These are phyloP conservation scores for Caiman crocodilus DNA, from an alignment of 2,797 vertebrate species.

Conservation along the genomic window DNA sequence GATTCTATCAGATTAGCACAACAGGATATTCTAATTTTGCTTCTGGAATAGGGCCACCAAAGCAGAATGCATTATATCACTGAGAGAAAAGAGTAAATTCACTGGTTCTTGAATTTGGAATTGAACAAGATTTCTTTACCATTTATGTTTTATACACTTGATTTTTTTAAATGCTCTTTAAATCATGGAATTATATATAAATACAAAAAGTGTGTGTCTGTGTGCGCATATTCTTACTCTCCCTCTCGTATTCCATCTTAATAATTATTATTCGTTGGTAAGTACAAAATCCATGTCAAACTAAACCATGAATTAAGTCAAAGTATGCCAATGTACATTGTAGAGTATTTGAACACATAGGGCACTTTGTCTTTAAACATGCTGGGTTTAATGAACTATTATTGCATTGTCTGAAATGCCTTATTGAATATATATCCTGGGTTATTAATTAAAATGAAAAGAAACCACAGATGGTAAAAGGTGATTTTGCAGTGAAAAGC, in stretches of 20 bases:
- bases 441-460: constrained; percentile 65
- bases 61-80: not conserved
- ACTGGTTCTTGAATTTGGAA: not conserved
- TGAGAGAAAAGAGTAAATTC: not conserved
- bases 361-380: constrained; percentile 53
- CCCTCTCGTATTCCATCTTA: constrained; percentile 31
- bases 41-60: not conserved
- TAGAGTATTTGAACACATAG: constrained; percentile 37
- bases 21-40: no score
- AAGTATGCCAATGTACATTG: constrained; percentile 45
- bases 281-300: constrained; percentile 60
- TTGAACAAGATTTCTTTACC: not conserved
- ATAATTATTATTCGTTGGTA: constrained; percentile 65
- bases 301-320: constrained; percentile 60
- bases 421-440: constrained; percentile 46
- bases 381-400: constrained; percentile 55
- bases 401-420: constrained; percentile 52
- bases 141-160: not conserved
- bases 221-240: not conserved
- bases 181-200: constrained; percentile 23
- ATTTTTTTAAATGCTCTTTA: not conserved
- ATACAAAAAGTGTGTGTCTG: not conserved
- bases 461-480: constrained; percentile 50
- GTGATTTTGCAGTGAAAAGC: constrained; percentile 48
- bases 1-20: no score